Evolutionary conservation across 2,797 vertebrate genomes (phyloP), one percentile per base, ranked within the genome.

Genomic region (Urocyon cinereoargenteus): DNA sequence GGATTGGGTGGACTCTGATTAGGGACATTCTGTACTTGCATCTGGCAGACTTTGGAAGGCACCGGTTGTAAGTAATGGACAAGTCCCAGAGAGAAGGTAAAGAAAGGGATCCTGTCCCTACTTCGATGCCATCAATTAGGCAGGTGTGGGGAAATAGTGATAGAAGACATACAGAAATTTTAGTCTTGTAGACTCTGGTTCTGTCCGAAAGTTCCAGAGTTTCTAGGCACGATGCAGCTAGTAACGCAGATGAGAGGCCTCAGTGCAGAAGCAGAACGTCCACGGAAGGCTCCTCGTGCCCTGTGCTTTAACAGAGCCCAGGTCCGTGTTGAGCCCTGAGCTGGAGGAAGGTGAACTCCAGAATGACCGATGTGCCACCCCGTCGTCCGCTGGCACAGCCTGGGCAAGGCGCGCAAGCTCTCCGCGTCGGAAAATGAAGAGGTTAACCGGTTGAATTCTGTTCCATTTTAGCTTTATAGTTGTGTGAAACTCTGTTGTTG

Each of bases 1-100:
- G 75, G 79, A 93, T 53, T 81, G 57, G 45, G 19, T 86, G 53
- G 90, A 64, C 16, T 61, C 73, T 94, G 83, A 95, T 94, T 45
- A 96, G 66, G 57, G 81, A 91, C 22, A 19, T 75, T 26, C 31
- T 11, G 4, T 8, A 31, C 34, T 61, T 26, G 53, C 0, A 0
- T 90, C 62, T 83, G 66, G 53, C 75, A 22, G 86, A 66, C 85
- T 96, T 88, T 73, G 22, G 45, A 91, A 96, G 36, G 53, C 4
- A 24, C 49, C 28, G 92, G 36, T 49, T 84, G 2, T 79, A 75
- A 93, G 36, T 75, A 79, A 89, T 49, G 55, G 79, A 24, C 36
- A 72, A 36, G 16, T 55, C 51, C 31, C 34, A 49, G n/a, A 53
- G 83, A 18, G 10, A 49, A 92, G 61, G 19, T 70, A 7, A 1